Percentiles rank a stretch among this genome's conserved stretches.
Evolutionary conservation across 2,797 vertebrate genomes (phyloP).

Genomic region (Acanthis flammea): DNA sequence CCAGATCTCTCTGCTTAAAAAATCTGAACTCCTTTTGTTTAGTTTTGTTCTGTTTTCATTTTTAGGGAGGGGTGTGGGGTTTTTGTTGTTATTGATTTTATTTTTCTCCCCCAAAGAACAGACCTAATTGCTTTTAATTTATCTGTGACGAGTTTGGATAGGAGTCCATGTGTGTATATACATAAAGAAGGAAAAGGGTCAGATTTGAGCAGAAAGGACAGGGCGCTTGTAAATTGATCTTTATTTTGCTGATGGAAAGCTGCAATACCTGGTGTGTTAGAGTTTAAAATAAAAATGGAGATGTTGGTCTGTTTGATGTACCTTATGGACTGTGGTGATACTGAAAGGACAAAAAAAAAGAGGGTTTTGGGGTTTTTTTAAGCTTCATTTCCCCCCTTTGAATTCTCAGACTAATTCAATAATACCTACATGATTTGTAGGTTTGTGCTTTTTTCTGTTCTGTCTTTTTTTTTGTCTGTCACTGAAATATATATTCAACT

Average conservation of each 20-base stretch:
- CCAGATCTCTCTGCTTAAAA: neutral
- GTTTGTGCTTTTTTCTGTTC: neutral
- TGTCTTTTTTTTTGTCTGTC: neutral
- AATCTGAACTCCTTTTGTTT: neutral
- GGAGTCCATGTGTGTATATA: neutral
- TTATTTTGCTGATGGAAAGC: neutral
- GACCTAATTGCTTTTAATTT: neutral
- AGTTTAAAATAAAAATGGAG: neutral
- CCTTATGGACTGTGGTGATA: neutral
- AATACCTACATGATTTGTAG: neutral
- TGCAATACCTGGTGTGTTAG: neutral
- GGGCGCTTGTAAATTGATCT: neutral
- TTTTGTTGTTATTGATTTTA: neutral
- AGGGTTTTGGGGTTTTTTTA: fast-evolving
- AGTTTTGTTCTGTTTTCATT: neutral
- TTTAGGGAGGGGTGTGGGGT: fast-evolving
- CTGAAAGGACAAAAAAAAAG: neutral
- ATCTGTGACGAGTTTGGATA: neutral
- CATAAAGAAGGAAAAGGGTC: neutral
- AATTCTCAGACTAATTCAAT: neutral
- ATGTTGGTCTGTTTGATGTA: neutral
- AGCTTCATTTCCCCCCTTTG: neutral
- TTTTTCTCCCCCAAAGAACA: neutral
- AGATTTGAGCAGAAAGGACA: neutral
- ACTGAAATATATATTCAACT: neutral